Conservation (phyloP, 2,888 invertebrate genomes). For the Vesta saturnalis region DNA sequence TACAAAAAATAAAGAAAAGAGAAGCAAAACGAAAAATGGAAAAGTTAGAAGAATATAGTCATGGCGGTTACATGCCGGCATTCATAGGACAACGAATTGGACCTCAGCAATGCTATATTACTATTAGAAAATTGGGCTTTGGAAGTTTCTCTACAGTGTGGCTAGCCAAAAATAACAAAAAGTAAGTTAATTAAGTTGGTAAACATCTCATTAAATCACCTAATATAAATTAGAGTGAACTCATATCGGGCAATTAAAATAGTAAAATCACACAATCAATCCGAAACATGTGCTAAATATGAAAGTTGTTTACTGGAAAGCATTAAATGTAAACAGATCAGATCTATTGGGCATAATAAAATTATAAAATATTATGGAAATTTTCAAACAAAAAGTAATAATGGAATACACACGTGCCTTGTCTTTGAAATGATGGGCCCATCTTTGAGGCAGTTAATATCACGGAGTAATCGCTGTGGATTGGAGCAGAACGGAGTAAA, state of each 20-base stretch:
- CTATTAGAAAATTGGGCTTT: conserved; percentile 84
- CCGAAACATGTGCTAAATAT: conserved; percentile 85
- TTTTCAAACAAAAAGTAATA: conserved; percentile 80
- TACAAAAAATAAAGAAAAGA: no score
- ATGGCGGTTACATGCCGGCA: conserved; percentile 82
- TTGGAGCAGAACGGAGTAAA: conserved; percentile 79
- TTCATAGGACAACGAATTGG: conserved; percentile 77
- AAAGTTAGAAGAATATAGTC: conserved; percentile 77
- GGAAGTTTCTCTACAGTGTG: conserved; percentile 92
- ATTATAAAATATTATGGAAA: conserved; percentile 83
- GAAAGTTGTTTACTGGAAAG: conserved; percentile 78
- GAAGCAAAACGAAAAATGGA: conserved; percentile 64
- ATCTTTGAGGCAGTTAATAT: conserved; percentile 83
- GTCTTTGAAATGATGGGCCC: conserved; percentile 85
- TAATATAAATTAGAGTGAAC: background rate
- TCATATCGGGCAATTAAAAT: conserved; percentile 78
- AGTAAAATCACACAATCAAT: conserved; percentile 83
- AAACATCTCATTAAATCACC: background rate
- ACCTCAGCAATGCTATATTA: conserved; percentile 68
- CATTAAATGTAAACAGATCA: conserved; percentile 69
- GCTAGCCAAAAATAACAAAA: conserved; percentile 82
- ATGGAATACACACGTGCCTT: conserved; percentile 83
- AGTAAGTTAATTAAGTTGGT: conserved; percentile 43
- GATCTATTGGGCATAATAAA: conserved; percentile 72
- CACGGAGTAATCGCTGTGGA: conserved; percentile 82